These are phyloP conservation scores for Oncorhynchus mykiss DNA, from an alignment of 2,113 vertebrate species.

Conservation along the genomic window DNA sequence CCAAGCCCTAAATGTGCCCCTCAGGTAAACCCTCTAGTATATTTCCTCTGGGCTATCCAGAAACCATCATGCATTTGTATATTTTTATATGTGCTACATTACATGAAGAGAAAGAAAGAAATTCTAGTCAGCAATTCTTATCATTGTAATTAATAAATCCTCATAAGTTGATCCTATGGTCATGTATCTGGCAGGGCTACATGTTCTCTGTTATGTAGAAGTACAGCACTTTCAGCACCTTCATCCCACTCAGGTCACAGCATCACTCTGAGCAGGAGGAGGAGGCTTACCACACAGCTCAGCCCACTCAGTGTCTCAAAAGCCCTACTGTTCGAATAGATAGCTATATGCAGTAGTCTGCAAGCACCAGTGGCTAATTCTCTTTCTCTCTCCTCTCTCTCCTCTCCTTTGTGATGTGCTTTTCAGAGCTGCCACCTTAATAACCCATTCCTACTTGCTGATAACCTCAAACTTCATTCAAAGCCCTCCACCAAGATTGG, in stretches of 20 bases:
- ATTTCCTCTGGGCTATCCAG: background rate
- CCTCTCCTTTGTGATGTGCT: background rate
- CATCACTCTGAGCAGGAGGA: constrained; percentile 3
- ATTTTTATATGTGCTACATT: background rate
- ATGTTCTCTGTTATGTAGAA: background rate
- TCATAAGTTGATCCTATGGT: background rate
- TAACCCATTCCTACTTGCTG: background rate
- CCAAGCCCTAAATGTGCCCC: background rate
- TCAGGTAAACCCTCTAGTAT: background rate
- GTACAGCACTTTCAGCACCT: constrained; percentile 5
- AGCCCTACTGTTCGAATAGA: background rate
- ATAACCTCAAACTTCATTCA: background rate
- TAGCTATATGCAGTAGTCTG: background rate
- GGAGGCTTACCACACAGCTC: background rate
- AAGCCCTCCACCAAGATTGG: background rate
- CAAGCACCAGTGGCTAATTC: background rate
- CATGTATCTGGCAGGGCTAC: background rate
- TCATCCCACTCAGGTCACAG: constrained; percentile 19
- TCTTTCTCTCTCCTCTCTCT: background rate
- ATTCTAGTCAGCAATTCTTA: background rate
- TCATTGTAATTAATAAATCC: too few species aligned
- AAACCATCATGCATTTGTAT: background rate
- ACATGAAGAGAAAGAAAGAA: background rate
- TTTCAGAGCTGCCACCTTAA: background rate
- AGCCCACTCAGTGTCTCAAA: constrained; percentile 5